Base-by-base conservation (phyloP, 2,888 invertebrate species). In the Cryptophagus acutangulus region DNA sequence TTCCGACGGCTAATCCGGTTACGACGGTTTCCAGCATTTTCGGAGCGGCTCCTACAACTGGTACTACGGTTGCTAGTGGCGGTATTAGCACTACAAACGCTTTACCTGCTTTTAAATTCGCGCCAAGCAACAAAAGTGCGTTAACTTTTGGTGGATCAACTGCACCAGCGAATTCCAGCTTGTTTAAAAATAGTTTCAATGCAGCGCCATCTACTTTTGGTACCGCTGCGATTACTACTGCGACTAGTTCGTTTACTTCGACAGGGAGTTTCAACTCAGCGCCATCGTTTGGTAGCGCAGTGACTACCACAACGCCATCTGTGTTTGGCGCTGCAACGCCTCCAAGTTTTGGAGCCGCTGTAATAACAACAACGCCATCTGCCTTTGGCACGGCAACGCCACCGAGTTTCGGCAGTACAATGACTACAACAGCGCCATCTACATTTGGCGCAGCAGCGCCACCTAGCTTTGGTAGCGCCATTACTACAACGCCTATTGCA, bases 391-490 rank as follows among this genome's bases (percentile, higher is more conserved):
- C 20, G 20, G 9, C 20, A 8, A 9, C 20, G 9, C 20, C 20
- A n/a, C 26, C 26, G n/a, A n/a, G 5, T 6, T 26, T 26, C 9
- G 26, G 26, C n/a, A n/a, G n/a, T 26, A n/a, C n/a, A 4, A 8
- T n/a, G 3, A 31, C 26, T 6, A 12, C 26, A 6, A 3, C 26
- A 26, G n/a, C 31, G 3, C 3, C 31, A 8, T 31, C 31, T 6
- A 3, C 31, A 31, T 31, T 31, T 31, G 31, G 31, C 8, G n/a
- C 4, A 10, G 28, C 12, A 10, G 10, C 28, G 12, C 28, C 28
- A 5, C 8, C 28, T n/a, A 28, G 28, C 12, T 28, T 28, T 28
- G 28, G 28, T 6, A 9, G 5, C 20, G 28, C 28, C 4, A 28
- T 13, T 28, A 5, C 28, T 20, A 20, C 20, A 20, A 20, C 20